phyloP scores from a whole-genome alignment of 2,888 invertebrate species.

The Macrophya alboannulata region DNA sequence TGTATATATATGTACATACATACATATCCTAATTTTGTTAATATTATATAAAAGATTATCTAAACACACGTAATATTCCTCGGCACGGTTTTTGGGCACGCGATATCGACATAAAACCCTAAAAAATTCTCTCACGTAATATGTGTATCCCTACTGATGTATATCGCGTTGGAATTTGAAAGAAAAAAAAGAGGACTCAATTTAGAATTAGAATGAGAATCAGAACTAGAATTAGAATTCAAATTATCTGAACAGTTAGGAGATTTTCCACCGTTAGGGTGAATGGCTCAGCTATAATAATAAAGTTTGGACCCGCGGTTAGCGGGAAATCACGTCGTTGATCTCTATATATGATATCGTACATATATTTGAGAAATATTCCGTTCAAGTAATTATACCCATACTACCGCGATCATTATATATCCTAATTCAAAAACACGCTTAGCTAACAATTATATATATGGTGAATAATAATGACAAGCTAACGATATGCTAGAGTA shows the following conservation, averaged over 20 bases:
- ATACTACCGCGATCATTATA: background rate
- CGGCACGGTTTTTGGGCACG: background rate
- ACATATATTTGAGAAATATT: background rate
- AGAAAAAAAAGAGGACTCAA: background rate
- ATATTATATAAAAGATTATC: constrained; percentile 70
- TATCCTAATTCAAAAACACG: background rate
- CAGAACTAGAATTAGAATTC: background rate
- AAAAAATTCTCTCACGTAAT: background rate
- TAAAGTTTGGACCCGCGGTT: background rate
- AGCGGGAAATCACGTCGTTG: background rate
- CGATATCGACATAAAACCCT: constrained; percentile 20
- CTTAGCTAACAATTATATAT: background rate
- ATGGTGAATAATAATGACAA: background rate
- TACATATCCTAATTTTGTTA: background rate
- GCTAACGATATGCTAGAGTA: background rate
- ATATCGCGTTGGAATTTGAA: background rate
- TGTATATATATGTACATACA: background rate
- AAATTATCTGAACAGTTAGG: background rate
- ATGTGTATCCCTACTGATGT: background rate
- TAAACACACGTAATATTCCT: constrained; percentile 15
- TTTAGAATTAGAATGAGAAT: background rate
- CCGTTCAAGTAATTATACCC: no score
- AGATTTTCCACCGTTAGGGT: background rate
- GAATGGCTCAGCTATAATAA: background rate
- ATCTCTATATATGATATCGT: background rate